Evolutionary conservation across 2,888 invertebrate genomes (phyloP), one percentile per base, ranked within the genome.

Genomic region (Pristionchus arcanus): DNA sequence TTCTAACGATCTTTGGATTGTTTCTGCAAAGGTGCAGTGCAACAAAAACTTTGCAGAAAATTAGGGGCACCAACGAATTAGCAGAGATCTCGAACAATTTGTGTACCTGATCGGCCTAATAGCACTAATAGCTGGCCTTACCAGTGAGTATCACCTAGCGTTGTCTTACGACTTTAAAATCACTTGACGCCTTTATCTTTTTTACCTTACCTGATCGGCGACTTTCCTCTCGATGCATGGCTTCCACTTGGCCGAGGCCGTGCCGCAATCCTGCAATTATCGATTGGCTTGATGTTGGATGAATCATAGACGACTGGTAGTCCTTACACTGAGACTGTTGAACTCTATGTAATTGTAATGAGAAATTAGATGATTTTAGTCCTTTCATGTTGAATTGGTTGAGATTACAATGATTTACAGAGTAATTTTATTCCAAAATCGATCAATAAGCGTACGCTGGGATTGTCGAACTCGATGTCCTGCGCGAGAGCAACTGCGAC

Each of bases 191-290:
- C 42, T 42, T 5, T 42, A 31, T 28, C 63, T 28, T 34, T 19
- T 21, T 28, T 34, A 13, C 5, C 81, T 0, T 86, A 91, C 91
- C 90, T 94, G 94, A 90, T 94, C 94, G 25, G 94, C 94, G 34
- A 94, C 92, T 90, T 94, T 94, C 37, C 94, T 91, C 90, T 94
- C 94, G 87, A 94, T 94, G 90, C 94, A 94, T n/a, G 94, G 94
- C 91, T 94, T 94, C 94, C 94, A 94, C 88, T 94, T 93, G 71
- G 91, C 91, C 66, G 90, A 93, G 89, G 93, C 92, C 21, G 91
- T 94, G 83, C 94, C 94, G 89, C 94, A 94, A 86, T 94, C 94
- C 94, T 94, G 16, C 16, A 77, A 77, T 42, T n/a, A n/a, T n/a
- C n/a, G n/a, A n/a, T n/a, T n/a, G n/a, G n/a, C n/a, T n/a, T n/a